phyloP scores from a whole-genome alignment of 2,797 vertebrate genomes.

The Lindbergichthys nudifrons region DNA sequence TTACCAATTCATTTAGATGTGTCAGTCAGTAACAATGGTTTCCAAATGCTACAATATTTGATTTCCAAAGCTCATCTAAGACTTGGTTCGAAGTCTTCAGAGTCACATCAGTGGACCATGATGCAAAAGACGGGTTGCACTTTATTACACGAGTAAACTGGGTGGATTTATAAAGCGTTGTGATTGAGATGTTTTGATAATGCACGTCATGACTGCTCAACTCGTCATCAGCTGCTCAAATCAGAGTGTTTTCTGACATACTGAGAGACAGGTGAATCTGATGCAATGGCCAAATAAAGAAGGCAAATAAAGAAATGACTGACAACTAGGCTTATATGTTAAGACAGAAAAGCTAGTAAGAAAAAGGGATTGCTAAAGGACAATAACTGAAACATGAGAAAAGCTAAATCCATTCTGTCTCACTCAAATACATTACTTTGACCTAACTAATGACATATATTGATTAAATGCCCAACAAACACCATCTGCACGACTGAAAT shows the following conservation, averaged over 20 bases:
- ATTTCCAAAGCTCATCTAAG: too few relatives aligned
- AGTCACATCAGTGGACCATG: too few relatives aligned
- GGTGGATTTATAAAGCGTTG: neutral
- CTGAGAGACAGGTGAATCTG: neutral
- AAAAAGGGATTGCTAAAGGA: neutral
- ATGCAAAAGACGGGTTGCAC: too few relatives aligned
- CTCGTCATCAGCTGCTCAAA: neutral
- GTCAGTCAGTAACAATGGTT: too few relatives aligned
- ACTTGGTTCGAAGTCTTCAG: too few relatives aligned
- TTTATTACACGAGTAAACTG: neutral
- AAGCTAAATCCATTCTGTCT: neutral
- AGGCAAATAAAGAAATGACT: slow-evolving; percentile 8
- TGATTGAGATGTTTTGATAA: neutral
- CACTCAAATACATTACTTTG: neutral
- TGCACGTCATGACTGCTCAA: neutral
- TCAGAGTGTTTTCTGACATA: slow-evolving; percentile 1
- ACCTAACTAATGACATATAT: neutral
- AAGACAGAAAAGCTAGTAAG: neutral
- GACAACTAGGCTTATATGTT: neutral
- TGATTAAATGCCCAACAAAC: slow-evolving; percentile 29
- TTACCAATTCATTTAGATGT: neutral
- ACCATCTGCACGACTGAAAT: slow-evolving; percentile 28
- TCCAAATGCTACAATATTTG: too few relatives aligned
- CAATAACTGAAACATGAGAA: neutral
- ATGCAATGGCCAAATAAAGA: slow-evolving; percentile 5